A percentile compares a stretch with the other conserved stretches of the same genome.
phyloP scores from a whole-genome alignment of 2,113 vertebrate genomes.

The Regulus satrapa region DNA sequence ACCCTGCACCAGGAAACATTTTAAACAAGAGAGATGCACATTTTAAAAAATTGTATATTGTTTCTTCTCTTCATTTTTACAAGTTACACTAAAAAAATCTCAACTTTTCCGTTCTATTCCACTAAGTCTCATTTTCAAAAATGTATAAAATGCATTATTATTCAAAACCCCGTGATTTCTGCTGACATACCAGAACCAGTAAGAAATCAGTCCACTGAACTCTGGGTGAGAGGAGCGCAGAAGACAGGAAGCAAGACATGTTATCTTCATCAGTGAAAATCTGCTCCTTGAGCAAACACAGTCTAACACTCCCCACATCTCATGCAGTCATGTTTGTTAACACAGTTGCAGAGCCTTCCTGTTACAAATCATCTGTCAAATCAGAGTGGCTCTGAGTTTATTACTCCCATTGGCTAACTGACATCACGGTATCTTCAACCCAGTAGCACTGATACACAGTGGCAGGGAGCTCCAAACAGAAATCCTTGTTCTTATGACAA shows the following conservation, averaged over 20 bases:
- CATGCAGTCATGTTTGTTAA: not conserved
- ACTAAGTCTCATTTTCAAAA: not conserved
- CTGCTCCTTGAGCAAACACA: not conserved
- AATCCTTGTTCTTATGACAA: not conserved
- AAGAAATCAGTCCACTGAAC: not conserved
- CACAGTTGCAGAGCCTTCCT: not conserved
- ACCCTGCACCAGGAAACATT: not conserved
- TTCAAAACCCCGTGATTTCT: not conserved
- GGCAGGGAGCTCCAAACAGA: not conserved
- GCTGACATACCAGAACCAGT: not conserved
- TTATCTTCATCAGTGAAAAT: not conserved
- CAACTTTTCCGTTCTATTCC: not conserved
- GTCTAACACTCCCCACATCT: not conserved
- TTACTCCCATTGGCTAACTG: not conserved
- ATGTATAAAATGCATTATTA: not conserved
- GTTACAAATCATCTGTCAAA: not conserved
- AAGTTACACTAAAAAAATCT: not conserved
- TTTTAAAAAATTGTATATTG: accelerated
- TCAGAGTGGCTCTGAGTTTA: not conserved
- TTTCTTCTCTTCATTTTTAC: not conserved
- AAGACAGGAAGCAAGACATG: not conserved
- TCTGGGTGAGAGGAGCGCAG: not conserved
- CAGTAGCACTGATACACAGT: not conserved
- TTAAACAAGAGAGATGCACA: not conserved
- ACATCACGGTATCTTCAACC: not conserved